A percentile compares a stretch with the other conserved stretches of the same genome.
These are phyloP conservation scores for Cottoperca gobio DNA, from an alignment of 2,797 vertebrate genomes.

Conservation along the genomic window DNA sequence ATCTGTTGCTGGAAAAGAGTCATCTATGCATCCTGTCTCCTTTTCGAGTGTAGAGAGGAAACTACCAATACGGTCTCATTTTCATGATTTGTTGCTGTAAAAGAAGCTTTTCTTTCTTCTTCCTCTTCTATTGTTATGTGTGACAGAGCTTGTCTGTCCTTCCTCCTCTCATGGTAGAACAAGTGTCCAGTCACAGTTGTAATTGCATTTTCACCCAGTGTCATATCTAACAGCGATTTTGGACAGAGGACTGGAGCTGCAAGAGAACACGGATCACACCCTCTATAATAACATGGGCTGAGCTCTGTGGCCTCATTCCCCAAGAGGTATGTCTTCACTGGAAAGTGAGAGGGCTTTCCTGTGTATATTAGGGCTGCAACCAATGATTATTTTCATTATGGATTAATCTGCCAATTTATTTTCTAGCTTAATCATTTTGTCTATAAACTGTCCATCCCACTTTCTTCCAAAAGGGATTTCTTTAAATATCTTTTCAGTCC, in stretches of 20 bases:
- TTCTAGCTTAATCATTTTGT: too few species aligned
- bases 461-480: too few species aligned
- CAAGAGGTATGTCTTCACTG: slow-evolving; percentile 44
- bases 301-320: slow-evolving; percentile 26
- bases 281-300: slow-evolving; percentile 60
- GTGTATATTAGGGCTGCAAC: too few species aligned
- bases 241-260: not conserved
- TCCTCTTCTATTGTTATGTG: slow-evolving; percentile 15
- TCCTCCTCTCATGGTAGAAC: slow-evolving; percentile 7
- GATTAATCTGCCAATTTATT: too few species aligned
- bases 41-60: not conserved
- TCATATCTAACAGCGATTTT: slow-evolving; percentile 2
- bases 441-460: too few species aligned
- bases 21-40: not conserved
- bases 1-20: slow-evolving; percentile 3
- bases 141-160: not conserved
- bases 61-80: not conserved
- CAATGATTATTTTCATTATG: too few species aligned
- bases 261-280: slow-evolving; percentile 47
- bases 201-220: slow-evolving; percentile 16
- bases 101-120: not conserved
- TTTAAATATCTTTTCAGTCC: too few species aligned
- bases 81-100: not conserved
- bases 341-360: slow-evolving; percentile 19
- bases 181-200: not conserved